These are phyloP conservation scores for Zaprionus ornatus DNA, from an alignment of 1,140 invertebrate genomes.

Conservation along the genomic window DNA sequence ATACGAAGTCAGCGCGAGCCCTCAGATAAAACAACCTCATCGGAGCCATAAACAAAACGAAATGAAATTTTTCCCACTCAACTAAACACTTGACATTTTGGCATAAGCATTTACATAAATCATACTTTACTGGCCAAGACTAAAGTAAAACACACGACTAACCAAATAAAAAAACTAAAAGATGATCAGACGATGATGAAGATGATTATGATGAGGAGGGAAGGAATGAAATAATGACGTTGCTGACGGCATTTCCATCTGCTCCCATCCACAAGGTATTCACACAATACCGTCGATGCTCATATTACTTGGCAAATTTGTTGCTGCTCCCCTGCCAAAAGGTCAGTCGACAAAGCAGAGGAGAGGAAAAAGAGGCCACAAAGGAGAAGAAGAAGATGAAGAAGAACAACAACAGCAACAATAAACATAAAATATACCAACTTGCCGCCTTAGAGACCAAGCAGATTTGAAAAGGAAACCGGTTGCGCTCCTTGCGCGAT, in stretches of 20 bases:
- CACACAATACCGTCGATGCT: constrained; percentile 24
- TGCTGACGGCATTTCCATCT: constrained; percentile 57
- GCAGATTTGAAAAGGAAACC: constrained; percentile 45
- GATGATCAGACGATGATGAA: constrained; percentile 5
- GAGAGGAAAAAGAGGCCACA: constrained; percentile 19
- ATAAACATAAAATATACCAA: constrained; percentile 59
- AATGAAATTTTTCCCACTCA: constrained; percentile 45
- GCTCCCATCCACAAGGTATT: constrained; percentile 48
- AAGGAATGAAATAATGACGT: constrained; percentile 14
- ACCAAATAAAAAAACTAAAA: neutral
- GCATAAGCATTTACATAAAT: constrained; percentile 78
- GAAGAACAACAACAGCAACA: constrained; percentile 52
- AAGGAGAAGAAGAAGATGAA: constrained; percentile 19
- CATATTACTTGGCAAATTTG: constrained; percentile 60
- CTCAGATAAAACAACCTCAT: constrained; percentile 13
- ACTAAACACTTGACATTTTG: constrained; percentile 71
- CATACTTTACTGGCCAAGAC: constrained; percentile 60
- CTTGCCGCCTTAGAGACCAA: constrained; percentile 29
- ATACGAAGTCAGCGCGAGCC: neutral
- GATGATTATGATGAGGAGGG: neutral
- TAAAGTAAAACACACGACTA: constrained; percentile 53
- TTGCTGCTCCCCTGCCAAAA: constrained; percentile 39
- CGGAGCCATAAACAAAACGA: constrained; percentile 24
- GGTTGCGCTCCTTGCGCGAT: constrained; percentile 54
- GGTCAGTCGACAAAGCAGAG: constrained; percentile 29